Conservation (phyloP, 1,140 invertebrate genomes). For the Zaprionus ghesquierei region DNA sequence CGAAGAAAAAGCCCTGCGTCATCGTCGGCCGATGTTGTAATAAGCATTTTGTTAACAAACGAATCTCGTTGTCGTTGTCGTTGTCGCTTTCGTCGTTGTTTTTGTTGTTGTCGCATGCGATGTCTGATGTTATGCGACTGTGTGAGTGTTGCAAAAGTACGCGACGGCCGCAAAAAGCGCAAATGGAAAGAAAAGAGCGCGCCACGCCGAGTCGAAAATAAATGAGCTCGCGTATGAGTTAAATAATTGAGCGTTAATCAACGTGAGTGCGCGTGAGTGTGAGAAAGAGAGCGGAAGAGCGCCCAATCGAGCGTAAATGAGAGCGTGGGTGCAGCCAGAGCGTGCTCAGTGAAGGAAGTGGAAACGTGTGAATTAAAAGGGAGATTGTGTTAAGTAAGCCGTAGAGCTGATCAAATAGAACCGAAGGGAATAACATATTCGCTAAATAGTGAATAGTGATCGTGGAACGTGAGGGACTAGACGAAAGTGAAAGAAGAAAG, state of each 20-base stretch:
- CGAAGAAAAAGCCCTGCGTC: slow-evolving; percentile 68
- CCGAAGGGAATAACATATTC: neutral
- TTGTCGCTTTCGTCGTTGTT: neutral
- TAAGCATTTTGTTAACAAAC: slow-evolving; percentile 49
- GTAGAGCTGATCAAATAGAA: neutral
- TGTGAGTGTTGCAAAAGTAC: slow-evolving; percentile 68
- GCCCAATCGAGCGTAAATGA: neutral
- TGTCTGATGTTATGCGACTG: slow-evolving; percentile 45
- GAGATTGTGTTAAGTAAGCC: neutral
- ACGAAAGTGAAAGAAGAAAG: neutral
- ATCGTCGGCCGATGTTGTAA: slow-evolving; percentile 66
- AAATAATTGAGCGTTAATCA: neutral
- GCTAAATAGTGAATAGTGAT: neutral
- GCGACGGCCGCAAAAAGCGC: slow-evolving; percentile 56
- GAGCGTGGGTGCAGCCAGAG: neutral
- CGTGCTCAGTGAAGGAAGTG: neutral
- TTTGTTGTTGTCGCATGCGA: slow-evolving; percentile 8
- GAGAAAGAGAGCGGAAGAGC: neutral
- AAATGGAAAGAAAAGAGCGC: slow-evolving; percentile 7
- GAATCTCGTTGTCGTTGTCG: slow-evolving; percentile 40
- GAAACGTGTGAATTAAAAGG: neutral
- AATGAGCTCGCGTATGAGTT: neutral
- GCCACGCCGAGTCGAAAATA: neutral
- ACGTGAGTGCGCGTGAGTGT: neutral
- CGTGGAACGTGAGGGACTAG: neutral